Conservation (phyloP, 2,797 vertebrate species). For the Mormyrops attenuatus region DNA sequence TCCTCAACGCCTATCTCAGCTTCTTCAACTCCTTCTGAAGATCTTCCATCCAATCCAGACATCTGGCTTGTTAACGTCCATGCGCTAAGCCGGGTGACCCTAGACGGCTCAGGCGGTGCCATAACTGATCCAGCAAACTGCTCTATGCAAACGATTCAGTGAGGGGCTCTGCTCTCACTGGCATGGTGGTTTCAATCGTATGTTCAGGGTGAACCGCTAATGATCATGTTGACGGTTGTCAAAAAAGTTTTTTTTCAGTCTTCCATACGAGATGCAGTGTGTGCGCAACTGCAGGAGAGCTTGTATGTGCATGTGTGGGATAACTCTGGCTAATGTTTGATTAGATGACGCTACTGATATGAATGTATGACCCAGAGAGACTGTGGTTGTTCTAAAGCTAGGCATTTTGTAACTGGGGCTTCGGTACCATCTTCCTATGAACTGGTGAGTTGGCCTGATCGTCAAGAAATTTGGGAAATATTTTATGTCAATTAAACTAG, state of each 20-base stretch:
- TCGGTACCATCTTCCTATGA: not conserved
- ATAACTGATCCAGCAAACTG: not conserved
- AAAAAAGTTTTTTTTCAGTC: not conserved
- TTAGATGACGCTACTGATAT: not conserved
- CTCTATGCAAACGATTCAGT: not conserved
- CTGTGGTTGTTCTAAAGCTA: not conserved
- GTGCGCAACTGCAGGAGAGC: not conserved
- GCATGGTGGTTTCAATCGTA: not conserved
- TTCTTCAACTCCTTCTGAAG: constrained; percentile 94
- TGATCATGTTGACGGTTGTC: not conserved
- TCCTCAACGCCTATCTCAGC: constrained; percentile 82
- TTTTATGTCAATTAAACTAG: constrained; percentile 22
- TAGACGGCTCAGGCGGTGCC: not conserved
- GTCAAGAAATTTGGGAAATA: not conserved
- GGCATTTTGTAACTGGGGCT: not conserved
- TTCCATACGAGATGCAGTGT: not conserved
- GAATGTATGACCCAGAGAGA: not conserved
- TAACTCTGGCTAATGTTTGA: not conserved
- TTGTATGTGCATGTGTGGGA: not conserved
- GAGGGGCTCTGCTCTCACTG: not conserved
- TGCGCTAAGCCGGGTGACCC: too few relatives aligned
- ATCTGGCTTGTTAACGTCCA: too few relatives aligned
- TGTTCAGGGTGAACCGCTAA: not conserved
- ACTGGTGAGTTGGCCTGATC: not conserved
- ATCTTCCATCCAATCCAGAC: not conserved